Evolutionary conservation across 2,113 vertebrate genomes (phyloP), one percentile per base, ranked within the genome.

Genomic region (Lophura nycthemera): DNA sequence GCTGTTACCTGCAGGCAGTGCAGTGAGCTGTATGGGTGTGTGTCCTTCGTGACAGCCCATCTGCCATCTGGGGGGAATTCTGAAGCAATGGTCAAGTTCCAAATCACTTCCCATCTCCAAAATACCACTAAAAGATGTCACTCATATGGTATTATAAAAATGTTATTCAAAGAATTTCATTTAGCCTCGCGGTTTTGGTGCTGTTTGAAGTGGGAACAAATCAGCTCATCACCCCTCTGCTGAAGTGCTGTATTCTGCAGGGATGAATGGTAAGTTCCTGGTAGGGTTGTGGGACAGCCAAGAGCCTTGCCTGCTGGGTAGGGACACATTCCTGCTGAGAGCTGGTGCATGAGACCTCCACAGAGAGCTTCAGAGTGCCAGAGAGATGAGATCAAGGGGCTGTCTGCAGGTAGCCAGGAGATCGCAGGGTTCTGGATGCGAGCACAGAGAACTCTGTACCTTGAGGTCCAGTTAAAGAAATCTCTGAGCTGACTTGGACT

Each of bases 381-480:
- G 52, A 17, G 27, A 54, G 10, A 9, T 54, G 52, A 30, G 52
- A 30, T 29, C 52, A 30, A 8, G 17, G 52, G 27, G 27, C 52
- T 57, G 54, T 57, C 60, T 73, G 74, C 54, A 81, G 21, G 2
- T 27, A 6, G 10, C 56, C 45, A 45, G 61, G 34, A 5, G 13
- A 2, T 4, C 32, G 29, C 66, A 12, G 8, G 34, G 19, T 8
- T 61, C 12, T 27, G 56, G 34, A 5, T 38, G 75, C 17, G 63
- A 45, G 3, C 16, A 1, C 12, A 43, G 6, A 32, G 1, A 29
- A 42, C 30, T 30, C 2, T 3, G 4, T 30, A 5, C 5, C n/a
- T 48, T 6, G 63, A 38, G 59, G 66, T 6, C 56, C 57, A 13
- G 50, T 14, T 59, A 4, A 32, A 52, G 72, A 40, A 18, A 24